Conservation (phyloP, 2,113 vertebrate species). For the Mus pahari region DNA sequence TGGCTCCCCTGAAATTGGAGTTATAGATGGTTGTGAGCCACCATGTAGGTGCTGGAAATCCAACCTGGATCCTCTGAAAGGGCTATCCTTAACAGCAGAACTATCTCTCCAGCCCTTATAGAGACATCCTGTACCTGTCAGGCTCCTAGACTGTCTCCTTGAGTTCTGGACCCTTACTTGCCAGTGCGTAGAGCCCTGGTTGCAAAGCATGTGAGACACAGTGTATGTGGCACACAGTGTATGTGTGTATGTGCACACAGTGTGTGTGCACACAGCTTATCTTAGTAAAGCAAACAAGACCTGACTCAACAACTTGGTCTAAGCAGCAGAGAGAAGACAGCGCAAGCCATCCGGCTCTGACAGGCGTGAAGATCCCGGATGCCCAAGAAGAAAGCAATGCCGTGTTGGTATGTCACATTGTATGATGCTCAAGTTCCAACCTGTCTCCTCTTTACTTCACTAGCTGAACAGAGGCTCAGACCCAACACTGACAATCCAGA, state of each 20-base stretch:
- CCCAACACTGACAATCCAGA: too few species aligned
- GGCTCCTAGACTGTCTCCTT: not conserved
- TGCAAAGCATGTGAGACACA: not conserved
- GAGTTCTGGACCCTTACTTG: not conserved
- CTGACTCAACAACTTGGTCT: not conserved
- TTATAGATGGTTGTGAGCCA: not conserved
- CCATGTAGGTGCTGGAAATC: not conserved
- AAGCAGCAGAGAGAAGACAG: not conserved
- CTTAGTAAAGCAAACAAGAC: not conserved
- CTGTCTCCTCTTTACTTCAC: not conserved
- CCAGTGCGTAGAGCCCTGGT: not conserved
- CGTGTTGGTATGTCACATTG: rapidly evolving
- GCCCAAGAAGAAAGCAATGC: not conserved
- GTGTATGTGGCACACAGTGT: not conserved
- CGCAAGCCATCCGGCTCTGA: rapidly evolving
- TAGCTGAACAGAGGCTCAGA: not conserved
- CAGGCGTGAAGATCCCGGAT: not conserved
- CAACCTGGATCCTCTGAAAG: not conserved
- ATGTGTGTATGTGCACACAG: not conserved
- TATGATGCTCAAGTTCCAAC: too few species aligned
- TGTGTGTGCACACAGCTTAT: not conserved
- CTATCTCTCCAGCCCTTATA: not conserved
- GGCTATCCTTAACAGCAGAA: not conserved
- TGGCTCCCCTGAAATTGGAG: not conserved
- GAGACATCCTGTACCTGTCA: not conserved